These are phyloP conservation scores for Drosophila azteca DNA, from an alignment of 1,140 invertebrate species.

Conservation along the genomic window DNA sequence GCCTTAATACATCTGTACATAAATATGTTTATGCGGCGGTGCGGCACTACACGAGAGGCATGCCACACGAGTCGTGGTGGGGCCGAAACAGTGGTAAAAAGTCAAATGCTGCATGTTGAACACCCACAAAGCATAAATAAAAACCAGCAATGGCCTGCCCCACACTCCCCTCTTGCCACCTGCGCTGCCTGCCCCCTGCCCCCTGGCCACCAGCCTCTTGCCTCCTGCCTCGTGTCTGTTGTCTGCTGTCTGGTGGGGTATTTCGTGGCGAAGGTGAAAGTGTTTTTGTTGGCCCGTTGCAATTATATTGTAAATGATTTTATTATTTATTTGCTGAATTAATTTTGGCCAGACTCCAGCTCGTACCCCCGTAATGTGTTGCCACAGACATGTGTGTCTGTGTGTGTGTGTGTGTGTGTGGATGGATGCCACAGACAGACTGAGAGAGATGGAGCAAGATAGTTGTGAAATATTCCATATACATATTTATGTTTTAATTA, in stretches of 20 bases:
- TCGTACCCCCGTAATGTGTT: conserved; percentile 21
- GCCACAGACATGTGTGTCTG: no score
- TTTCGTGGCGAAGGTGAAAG: conserved; percentile 76
- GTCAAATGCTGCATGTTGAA: conserved; percentile 80
- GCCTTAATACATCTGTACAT: conserved; percentile 29
- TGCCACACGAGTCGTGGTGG: conserved; percentile 5
- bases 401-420: no score
- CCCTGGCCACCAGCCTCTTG: background rate
- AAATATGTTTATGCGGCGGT: conserved; percentile 62
- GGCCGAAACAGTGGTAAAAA: conserved; percentile 69
- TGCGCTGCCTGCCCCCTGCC: no score
- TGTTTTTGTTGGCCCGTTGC: conserved; percentile 68
- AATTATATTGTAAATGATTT: conserved; percentile 82
- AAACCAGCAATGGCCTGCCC: conserved; percentile 60
- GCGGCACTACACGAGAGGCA: background rate
- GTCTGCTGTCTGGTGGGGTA: background rate
- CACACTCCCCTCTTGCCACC: conserved; percentile 1
- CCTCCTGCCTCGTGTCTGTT: background rate
- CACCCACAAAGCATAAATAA: conserved; percentile 81
- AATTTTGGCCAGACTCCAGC: conserved; percentile 48
- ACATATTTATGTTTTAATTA: conserved; percentile 82
- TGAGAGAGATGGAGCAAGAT: background rate
- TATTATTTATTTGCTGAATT: conserved; percentile 82
- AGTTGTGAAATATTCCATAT: conserved; percentile 76
- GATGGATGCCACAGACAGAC: no score